Evolutionary conservation across 2,113 vertebrate species (phyloP), one percentile per base, ranked within the genome.

Genomic region (Scomber scombrus): DNA sequence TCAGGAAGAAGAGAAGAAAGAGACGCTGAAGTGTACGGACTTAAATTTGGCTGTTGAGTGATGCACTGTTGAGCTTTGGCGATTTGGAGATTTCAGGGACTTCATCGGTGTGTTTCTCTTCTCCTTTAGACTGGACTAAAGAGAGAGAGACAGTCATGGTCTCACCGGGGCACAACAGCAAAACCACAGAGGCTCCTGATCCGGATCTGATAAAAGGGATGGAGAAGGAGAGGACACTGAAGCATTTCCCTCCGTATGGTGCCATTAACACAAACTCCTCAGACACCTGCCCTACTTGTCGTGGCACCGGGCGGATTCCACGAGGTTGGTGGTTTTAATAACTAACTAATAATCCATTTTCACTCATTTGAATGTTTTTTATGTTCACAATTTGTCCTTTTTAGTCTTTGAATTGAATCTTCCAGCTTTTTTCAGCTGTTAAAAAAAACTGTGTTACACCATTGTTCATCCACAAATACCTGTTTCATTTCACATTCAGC

Each of bases 241-340:
- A n/a, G 62, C 23, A 69, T 0, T 88, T 86, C 19, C 86, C 80
- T 55, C 50, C 78, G 0, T 95, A 95, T 7, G 94, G 94, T 0
- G 45, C 64, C 68, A 66, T 89, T 1, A 82, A 23, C 4, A 81
- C 52, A 3, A 49, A 19, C 66, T 4, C 19, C 0, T 79, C 68
- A 0, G 83, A 89, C 31, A 79, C 26, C 54, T 98, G 97, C 61
- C 97, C 96, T 4, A 97, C 97, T 0, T 97, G 97, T 71, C 93
- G 92, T 0, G 97, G 97, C 63, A 96, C 88, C 0, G 97, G 96
- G 5, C 89, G 94, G 19, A 96, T 98, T 69, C 95, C 96, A 3
- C 84, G 88, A 94, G 96, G 97, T 94, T 46, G 2, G 75, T 23
- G 34, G 18, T 18, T 26, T 45, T 31, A 34, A 34, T n/a, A n/a